phyloP scores from a whole-genome alignment of 2,797 vertebrate species.

The Ctenosaura bakeri region DNA sequence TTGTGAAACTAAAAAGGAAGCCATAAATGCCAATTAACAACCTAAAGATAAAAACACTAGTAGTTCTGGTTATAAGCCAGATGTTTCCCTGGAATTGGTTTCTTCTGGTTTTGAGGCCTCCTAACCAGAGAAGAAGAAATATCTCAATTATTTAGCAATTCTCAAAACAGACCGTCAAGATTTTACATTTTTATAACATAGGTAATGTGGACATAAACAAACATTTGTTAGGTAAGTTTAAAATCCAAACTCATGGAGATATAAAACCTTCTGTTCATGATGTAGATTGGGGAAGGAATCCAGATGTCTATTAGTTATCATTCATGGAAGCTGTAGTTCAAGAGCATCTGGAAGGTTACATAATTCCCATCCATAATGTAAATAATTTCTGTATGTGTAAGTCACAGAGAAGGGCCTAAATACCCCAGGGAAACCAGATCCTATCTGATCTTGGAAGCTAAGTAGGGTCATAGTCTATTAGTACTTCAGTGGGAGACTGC shows the following conservation, averaged over 20 bases:
- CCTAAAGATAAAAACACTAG: background rate
- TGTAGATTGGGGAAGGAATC: background rate
- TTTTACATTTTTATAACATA: conserved; percentile 21
- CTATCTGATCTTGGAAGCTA: too few species aligned
- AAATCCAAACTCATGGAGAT: conserved; percentile 25
- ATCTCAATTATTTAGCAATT: conserved; percentile 14
- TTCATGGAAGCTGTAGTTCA: too few species aligned
- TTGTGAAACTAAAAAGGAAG: background rate
- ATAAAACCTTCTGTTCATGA: background rate
- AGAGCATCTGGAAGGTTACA: too few species aligned
- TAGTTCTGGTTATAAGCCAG: conserved; percentile 18
- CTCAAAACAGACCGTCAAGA: conserved; percentile 23
- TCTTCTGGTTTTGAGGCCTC: background rate
- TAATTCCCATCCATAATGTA: too few species aligned
- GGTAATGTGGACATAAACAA: conserved; percentile 19
- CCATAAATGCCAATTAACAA: background rate
- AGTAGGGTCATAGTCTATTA: too few species aligned
- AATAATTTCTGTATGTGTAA: background rate
- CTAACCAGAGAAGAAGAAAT: background rate
- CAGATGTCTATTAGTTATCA: too few species aligned
- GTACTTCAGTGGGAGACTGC: too few species aligned
- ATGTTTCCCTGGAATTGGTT: conserved; percentile 43
- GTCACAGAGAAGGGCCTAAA: background rate
- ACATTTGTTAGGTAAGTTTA: conserved; percentile 13
- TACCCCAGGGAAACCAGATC: too few species aligned